Base-by-base conservation (phyloP, 2,113 vertebrate genomes). In the Labeo rohita region DNA sequence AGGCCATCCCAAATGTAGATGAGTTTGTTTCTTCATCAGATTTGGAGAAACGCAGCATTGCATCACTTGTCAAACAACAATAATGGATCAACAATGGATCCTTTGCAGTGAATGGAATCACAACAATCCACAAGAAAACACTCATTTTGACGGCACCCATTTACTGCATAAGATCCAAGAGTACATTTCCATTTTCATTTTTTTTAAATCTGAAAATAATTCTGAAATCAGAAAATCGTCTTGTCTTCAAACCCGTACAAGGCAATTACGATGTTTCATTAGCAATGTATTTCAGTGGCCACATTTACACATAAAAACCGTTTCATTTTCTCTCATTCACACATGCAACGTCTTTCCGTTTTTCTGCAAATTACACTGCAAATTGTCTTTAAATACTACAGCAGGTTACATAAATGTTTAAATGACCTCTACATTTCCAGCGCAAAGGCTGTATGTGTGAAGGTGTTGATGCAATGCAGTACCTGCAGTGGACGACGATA, bases 401-500 rank as follows among this genome's bases (percentile, higher is more conserved):
- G 50, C 50, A 16, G 52, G 52, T 13, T 52, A 13, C 50, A 52
- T 56, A 56, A 16, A 66, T 68, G 65, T 28, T 68, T 6, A 36
- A 11, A 6, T 16, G 34, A 43, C 11, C 56, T 23, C 78, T 7
- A 12, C 1, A 43, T 23, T 3, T 34, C 15, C 16, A 39, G 13
- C 9, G 4, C 43, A 23, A 12, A 28, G 23, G 45, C 45, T 59
- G 54, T 59, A 59, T 63, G 70, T 39, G 45, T 77, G 52, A 66
- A 52, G 21, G 43, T 66, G 61, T 9, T n/a, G 56, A 61, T 21
- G 56, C 56, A 9, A 3, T 10, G 50, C 23, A 11, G 21, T 47
- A 99, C 98, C 98, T 99, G 98, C 98, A 99, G 90, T 99, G 98
- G 59, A 99, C 98, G 61, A 99, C 97, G 39, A 99, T 98, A 3